Evolutionary conservation across 2,113 vertebrate genomes (phyloP).

Genomic region (Xyliphius kryptos): DNA sequence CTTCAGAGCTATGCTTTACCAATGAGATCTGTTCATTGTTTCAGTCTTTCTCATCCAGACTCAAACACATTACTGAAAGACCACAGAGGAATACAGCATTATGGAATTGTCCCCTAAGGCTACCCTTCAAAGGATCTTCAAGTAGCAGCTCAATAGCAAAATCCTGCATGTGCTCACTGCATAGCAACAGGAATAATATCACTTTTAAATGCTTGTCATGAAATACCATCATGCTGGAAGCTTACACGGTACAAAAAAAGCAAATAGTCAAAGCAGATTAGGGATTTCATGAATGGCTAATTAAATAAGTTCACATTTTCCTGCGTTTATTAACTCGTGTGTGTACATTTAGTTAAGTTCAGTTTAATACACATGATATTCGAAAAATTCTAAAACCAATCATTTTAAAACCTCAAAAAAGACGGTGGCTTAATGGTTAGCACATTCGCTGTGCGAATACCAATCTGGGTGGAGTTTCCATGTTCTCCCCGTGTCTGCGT

Average conservation of each 20-base stretch:
- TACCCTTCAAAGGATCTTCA: not conserved
- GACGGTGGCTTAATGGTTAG: too few species aligned
- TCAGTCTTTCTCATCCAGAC: constrained; percentile 17
- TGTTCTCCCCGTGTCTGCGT: too few species aligned
- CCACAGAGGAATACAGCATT: constrained; percentile 19
- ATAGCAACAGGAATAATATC: constrained; percentile 21
- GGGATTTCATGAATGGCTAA: too few species aligned
- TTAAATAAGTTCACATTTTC: too few species aligned
- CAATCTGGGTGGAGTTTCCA: too few species aligned
- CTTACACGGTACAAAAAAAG: not conserved
- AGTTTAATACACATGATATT: too few species aligned
- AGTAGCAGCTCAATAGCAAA: constrained; percentile 9
- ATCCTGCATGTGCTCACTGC: constrained; percentile 9
- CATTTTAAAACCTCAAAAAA: too few species aligned
- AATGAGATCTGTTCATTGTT: constrained; percentile 14
- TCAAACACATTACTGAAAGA: constrained; percentile 8
- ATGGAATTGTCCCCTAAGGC: constrained; percentile 23
- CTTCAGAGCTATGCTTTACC: constrained; percentile 45
- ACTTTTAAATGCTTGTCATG: constrained; percentile 1
- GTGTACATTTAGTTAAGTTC: too few species aligned
- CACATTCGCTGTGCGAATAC: too few species aligned
- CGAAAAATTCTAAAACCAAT: too few species aligned
- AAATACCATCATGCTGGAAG: not conserved
- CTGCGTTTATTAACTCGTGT: too few species aligned
- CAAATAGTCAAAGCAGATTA: too few species aligned